Evolutionary conservation across 2,888 invertebrate species (phyloP), one percentile per base, ranked within the genome.

Genomic region (Cryptophagus acutangulus): DNA sequence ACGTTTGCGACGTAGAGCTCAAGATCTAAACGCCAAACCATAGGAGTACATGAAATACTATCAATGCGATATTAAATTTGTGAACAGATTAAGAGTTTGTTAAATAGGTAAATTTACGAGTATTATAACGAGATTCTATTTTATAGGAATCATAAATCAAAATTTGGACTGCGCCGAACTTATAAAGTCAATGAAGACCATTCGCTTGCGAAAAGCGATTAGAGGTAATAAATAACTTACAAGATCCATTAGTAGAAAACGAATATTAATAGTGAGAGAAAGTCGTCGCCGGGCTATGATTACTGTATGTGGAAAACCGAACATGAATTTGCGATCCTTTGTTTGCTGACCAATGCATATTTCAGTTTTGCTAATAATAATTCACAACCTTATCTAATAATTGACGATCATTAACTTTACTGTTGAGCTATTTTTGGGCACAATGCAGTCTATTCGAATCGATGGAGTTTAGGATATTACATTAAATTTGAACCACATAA

Each of bases 241-340:
- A 59, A 61, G 62, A 61, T 58, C 59, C 61, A 64, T 64, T 63
- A 63, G 57, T 51, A 54, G 53, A 57, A 56, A 61, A 64, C 61
- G 62, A 64, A 65, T 61, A 64, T 65, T 64, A 64, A 64, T 63
- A 58, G 63, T 56, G 55, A 50, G 51, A n/a, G n/a, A n/a, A n/a
- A n/a, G n/a, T n/a, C n/a, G n/a, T 30, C 40, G 37, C 41, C 33
- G 37, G n/a, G 41, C 43, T 43, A 18, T 10, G 35, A 18, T 33
- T 36, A 36, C 38, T 38, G 33, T 40, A 46, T 50, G 46, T 51
- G 49, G 48, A 45, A 36, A 36, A 33, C 46, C 46, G 50, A 52
- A 55, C 52, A 54, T 45, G 52, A 39, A 38, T 51, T 49, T 43
- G 55, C 54, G 51, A 52, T 56, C 52, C 49, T 54, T 51, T 41